Percentiles rank a stretch among this genome's conserved stretches.
phyloP scores from a whole-genome alignment of 2,113 vertebrate genomes.

The Paramormyrops kingsleyae region DNA sequence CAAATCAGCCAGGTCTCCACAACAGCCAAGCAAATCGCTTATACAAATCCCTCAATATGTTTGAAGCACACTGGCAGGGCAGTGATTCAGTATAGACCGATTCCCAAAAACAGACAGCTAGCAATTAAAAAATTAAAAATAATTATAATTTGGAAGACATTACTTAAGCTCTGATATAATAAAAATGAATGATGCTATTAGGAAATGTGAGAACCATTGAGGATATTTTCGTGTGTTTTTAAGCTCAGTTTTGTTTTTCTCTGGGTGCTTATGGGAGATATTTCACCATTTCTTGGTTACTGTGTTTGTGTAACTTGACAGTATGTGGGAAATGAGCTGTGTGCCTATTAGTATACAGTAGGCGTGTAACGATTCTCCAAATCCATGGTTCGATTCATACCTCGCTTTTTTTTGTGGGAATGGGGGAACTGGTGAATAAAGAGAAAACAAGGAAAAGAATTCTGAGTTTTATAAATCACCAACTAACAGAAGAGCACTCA shows the following conservation, averaged over 20 bases:
- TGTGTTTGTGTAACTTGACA: background rate
- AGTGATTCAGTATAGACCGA: background rate
- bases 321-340: background rate
- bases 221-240: background rate
- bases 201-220: background rate
- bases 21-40: background rate
- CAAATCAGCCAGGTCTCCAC: background rate
- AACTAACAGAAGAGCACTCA: background rate
- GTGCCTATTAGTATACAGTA: background rate
- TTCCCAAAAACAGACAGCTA: background rate
- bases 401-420: too few species aligned
- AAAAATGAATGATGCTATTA: background rate
- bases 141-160: background rate
- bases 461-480: background rate
- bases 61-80: background rate
- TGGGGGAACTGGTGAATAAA: background rate
- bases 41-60: slow-evolving; percentile 4
- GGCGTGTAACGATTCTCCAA: background rate
- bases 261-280: background rate
- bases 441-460: background rate
- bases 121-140: background rate
- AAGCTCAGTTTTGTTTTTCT: background rate
- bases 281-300: background rate
- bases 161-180: background rate
- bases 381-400: background rate